Evolutionary conservation across 2,888 invertebrate species (phyloP).

Genomic region (Hydrotaea cyrtoneurina): DNA sequence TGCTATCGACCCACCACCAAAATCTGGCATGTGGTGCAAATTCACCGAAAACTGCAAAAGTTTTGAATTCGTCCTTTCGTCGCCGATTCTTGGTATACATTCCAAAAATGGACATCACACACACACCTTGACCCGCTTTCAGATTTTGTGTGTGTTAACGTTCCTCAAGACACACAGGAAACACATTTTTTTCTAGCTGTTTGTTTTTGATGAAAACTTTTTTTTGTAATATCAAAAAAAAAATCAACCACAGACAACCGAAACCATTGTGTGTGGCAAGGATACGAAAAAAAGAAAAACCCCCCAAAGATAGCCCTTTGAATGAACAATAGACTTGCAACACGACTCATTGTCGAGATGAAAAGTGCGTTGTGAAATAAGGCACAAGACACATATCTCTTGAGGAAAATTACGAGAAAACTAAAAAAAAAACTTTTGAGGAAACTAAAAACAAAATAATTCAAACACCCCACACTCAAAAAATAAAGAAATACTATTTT

Average conservation of each 20-base stretch:
- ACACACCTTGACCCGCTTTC: constrained; percentile 29
- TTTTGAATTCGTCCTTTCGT: background rate
- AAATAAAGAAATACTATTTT: too few relatives aligned
- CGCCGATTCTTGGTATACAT: background rate
- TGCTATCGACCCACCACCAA: background rate
- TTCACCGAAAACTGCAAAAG: background rate
- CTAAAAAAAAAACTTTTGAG: too few relatives aligned
- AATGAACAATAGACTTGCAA: background rate
- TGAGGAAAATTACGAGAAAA: background rate
- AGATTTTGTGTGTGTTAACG: background rate
- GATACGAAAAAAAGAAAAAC: constrained; percentile 11
- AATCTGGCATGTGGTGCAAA: background rate
- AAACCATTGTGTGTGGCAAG: background rate
- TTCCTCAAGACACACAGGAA: background rate
- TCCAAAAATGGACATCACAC: background rate
- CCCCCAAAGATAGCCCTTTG: constrained; percentile 5
- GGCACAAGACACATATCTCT: background rate
- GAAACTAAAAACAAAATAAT: too few relatives aligned
- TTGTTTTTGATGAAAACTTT: background rate
- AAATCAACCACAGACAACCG: background rate
- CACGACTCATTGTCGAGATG: constrained; percentile 12
- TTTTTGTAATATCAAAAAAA: background rate
- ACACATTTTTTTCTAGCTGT: background rate
- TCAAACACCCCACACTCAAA: too few relatives aligned
- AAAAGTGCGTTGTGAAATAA: background rate